Evolutionary conservation across 2,888 invertebrate species (phyloP), one percentile per base, ranked within the genome.

Genomic region (Microplitis manilae): DNA sequence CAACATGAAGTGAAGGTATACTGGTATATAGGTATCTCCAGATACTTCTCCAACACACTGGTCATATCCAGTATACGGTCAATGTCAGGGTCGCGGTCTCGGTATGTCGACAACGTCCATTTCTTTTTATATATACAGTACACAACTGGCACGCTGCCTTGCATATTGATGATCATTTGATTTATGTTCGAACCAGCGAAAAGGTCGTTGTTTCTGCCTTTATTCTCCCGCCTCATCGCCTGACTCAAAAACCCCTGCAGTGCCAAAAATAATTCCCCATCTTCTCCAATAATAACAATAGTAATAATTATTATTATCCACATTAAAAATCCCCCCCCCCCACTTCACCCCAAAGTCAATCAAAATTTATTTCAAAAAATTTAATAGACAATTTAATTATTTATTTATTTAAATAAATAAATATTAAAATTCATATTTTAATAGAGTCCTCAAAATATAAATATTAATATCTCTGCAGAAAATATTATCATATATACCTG

Each of bases 131-230:
- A 50, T 13, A 50, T 81, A 79, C 80, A 70, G 77, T 80, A 79
- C 80, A 79, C 80, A 79, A 81, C 81, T 79, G 80, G 81, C 81
- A 80, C 80, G 81, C 79, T 79, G 81, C 79, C 79, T 81, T 81
- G 81, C 81, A 81, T 81, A 81, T 81, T 81, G 81, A 81, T 81
- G 81, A 81, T 81, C 77, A 77, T 76, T 80, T 81, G 81, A 81
- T 81, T 81, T 81, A 81, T 81, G 80, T 78, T 76, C 79, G 9
- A 77, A 79, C 80, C 80, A 77, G 79, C 79, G 79, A 80, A 79
- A 79, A 81, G 79, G 79, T 77, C 70, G 77, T 71, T 77, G 72
- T 73, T 59, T 65, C 70, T 77, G 61, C 61, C 75, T 79, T 77
- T 73, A 69, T 79, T 73, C 50, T 50, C 64, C 41, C 17, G 15